A percentile compares a stretch with the other conserved stretches of the same genome.
Evolutionary conservation across 2,113 vertebrate genomes (phyloP).

Genomic region (Circaetus gallicus): DNA sequence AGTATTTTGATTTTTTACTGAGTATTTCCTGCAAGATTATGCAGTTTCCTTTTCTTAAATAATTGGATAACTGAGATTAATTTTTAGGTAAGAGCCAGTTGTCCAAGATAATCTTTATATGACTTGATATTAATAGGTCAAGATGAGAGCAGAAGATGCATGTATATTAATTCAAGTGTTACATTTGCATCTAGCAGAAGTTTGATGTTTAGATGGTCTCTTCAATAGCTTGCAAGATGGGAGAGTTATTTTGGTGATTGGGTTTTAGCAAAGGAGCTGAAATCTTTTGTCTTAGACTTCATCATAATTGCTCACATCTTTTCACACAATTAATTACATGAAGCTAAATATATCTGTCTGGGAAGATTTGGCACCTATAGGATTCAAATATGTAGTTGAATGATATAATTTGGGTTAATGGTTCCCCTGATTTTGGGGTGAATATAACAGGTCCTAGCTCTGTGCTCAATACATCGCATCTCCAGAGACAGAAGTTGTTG

Average conservation of each 20-base stretch:
- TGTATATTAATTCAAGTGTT: background rate
- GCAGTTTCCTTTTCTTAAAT: background rate
- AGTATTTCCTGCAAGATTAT: background rate
- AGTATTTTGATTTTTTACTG: background rate
- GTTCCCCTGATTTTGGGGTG: background rate
- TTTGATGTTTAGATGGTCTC: background rate
- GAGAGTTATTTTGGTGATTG: background rate
- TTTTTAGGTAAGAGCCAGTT: background rate
- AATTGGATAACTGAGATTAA: background rate
- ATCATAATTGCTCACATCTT: background rate
- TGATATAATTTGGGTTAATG: background rate
- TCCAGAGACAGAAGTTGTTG: background rate
- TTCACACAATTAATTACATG: background rate
- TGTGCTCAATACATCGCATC: background rate
- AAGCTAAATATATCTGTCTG: background rate
- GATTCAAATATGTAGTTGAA: background rate
- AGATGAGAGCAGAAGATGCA: background rate
- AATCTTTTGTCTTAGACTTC: background rate
- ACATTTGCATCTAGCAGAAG: background rate
- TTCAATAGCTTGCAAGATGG: background rate
- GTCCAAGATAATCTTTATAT: background rate
- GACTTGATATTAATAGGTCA: background rate
- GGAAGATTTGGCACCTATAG: background rate
- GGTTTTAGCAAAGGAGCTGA: background rate
- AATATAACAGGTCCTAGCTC: background rate